Evolutionary conservation across 2,888 invertebrate genomes (phyloP).

Genomic region (Tenodera sinensis): DNA sequence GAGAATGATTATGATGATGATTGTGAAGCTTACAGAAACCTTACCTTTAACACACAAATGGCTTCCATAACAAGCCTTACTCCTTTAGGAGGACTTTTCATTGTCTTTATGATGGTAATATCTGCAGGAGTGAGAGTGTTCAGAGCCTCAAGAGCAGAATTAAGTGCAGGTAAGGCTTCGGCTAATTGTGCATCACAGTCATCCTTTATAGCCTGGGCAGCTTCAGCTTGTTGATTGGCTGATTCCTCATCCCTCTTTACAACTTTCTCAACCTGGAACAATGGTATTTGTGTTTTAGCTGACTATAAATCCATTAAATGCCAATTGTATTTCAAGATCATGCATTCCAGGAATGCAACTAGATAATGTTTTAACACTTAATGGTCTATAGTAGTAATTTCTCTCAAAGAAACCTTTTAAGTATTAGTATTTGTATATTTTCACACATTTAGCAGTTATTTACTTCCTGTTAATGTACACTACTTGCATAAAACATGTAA

Average conservation of each 20-base stretch:
- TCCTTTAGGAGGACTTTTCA: slow-evolving; percentile 92
- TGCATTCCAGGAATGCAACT: too few relatives aligned
- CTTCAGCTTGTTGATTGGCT: slow-evolving; percentile 56
- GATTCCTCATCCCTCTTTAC: slow-evolving; percentile 76
- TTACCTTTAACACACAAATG: slow-evolving; percentile 81
- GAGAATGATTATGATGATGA: not conserved
- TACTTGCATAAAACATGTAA: too few relatives aligned
- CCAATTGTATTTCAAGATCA: too few relatives aligned
- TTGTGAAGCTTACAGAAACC: not conserved
- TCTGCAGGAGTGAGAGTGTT: slow-evolving; percentile 87
- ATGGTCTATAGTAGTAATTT: too few relatives aligned
- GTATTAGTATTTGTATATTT: too few relatives aligned
- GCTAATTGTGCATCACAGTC: slow-evolving; percentile 91
- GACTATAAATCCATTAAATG: too few relatives aligned
- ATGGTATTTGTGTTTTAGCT: too few relatives aligned
- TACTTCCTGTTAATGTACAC: too few relatives aligned
- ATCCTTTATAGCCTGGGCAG: slow-evolving; percentile 79
- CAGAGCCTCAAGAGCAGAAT: slow-evolving; percentile 79
- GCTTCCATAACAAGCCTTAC: slow-evolving; percentile 93
- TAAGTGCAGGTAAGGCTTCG: slow-evolving; percentile 87
- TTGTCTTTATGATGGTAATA: slow-evolving; percentile 90
- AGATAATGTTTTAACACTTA: too few relatives aligned
- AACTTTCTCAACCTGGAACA: slow-evolving; percentile 60
- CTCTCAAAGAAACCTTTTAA: too few relatives aligned
- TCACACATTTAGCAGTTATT: too few relatives aligned